phyloP scores from a whole-genome alignment of 2,797 vertebrate species.

The Micropoecilia bifurca region DNA sequence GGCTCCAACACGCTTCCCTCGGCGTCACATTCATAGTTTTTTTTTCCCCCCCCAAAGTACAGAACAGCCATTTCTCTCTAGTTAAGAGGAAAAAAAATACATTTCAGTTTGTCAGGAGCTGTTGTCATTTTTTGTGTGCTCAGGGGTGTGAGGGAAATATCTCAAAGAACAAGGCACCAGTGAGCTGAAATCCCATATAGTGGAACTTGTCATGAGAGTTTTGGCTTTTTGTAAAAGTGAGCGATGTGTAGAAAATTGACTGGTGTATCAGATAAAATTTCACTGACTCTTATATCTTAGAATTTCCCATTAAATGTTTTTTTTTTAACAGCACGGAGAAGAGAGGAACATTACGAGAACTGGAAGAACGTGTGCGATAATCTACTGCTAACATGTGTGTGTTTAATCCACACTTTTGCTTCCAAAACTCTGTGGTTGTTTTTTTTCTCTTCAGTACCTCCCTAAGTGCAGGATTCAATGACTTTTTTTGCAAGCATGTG shows the following conservation, averaged over 20 bases:
- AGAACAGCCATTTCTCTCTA: constrained; percentile 62
- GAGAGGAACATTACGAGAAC: constrained; percentile 8
- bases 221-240: constrained; percentile 45
- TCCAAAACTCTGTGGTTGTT: constrained; percentile 51
- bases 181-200: constrained; percentile 72
- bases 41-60: constrained; percentile 57
- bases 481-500: constrained; percentile 21
- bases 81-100: constrained; percentile 51
- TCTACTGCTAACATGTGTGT: constrained; percentile 25
- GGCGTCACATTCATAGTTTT: constrained; percentile 65
- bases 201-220: constrained; percentile 68
- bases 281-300: constrained; percentile 45
- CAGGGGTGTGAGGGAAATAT: constrained; percentile 60
- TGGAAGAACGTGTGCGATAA: constrained; percentile 14
- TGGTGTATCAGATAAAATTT: constrained; percentile 50
- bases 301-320: constrained; percentile 27
- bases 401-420: constrained; percentile 50
- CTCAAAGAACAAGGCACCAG: constrained; percentile 60
- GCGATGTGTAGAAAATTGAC: constrained; percentile 38
- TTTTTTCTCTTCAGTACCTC: constrained; percentile 54
- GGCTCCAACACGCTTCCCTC: constrained; percentile 68
- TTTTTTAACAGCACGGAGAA: constrained; percentile 15
- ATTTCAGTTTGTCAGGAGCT: constrained; percentile 74
- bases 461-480: constrained; percentile 51
- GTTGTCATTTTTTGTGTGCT: constrained; percentile 49